Evolutionary conservation across 2,797 vertebrate genomes (phyloP).

Genomic region (Aulostomus chinensis): DNA sequence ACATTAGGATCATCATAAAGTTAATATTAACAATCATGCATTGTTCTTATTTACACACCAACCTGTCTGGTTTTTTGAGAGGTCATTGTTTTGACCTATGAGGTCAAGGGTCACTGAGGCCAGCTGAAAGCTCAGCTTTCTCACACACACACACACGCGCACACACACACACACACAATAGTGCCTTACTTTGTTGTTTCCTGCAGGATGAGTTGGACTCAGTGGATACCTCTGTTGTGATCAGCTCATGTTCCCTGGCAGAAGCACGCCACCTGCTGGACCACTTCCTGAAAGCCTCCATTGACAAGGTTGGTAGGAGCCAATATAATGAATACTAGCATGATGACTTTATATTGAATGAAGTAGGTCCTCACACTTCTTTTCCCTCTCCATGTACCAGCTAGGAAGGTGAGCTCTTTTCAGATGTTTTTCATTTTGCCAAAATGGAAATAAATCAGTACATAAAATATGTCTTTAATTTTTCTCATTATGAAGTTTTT

Average conservation of each 20-base stretch:
- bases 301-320: slow-evolving; percentile 86
- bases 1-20: neutral
- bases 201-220: slow-evolving; percentile 95
- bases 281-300: slow-evolving; percentile 96
- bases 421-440: no score
- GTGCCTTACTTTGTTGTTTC: slow-evolving; percentile 5
- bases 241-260: slow-evolving; percentile 95
- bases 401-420: neutral
- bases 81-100: no score
- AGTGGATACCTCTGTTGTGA: slow-evolving; percentile 95
- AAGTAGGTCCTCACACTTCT: neutral
- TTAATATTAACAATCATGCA: no score
- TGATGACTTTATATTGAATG: neutral
- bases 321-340: neutral
- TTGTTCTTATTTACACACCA: no score
- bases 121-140: no score
- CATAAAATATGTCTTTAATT: no score
- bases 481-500: no score
- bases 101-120: no score
- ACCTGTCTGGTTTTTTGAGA: no score
- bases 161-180: slow-evolving; percentile 1
- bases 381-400: no score
- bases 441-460: no score
- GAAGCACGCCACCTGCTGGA: slow-evolving; percentile 95
- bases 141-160: slow-evolving; percentile 7